Evolutionary conservation across 2,113 vertebrate genomes (phyloP).

Genomic region (Melanerpes formicivorus): DNA sequence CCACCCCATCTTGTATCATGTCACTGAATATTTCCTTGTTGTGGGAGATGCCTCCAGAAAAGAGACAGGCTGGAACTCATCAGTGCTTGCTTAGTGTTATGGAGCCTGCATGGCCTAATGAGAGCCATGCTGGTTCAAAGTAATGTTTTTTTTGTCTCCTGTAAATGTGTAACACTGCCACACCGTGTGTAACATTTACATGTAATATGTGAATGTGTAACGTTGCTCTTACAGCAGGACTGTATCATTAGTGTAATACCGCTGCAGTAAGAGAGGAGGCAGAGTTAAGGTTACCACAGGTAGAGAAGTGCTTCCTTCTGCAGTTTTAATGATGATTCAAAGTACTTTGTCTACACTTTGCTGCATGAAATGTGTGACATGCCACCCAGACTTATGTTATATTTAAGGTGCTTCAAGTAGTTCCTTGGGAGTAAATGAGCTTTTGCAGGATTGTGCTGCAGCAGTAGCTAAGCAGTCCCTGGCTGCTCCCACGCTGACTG

Average conservation of each 20-base stretch:
- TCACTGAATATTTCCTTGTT: background rate
- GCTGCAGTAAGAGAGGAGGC: background rate
- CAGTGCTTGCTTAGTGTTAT: background rate
- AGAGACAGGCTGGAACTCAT: background rate
- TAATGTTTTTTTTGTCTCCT: background rate
- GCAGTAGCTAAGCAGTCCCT: background rate
- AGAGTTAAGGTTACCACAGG: background rate
- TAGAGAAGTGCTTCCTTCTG: background rate
- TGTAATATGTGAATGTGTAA: background rate
- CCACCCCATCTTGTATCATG: background rate
- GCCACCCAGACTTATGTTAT: background rate
- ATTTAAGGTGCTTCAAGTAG: background rate
- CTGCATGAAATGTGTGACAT: background rate
- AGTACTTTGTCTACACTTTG: background rate
- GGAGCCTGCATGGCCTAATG: background rate
- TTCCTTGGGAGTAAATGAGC: background rate
- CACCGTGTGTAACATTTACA: background rate
- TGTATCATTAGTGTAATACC: background rate
- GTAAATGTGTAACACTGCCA: background rate
- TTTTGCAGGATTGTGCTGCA: background rate
- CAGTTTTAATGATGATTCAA: background rate
- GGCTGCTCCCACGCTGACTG: background rate
- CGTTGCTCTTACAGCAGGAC: background rate
- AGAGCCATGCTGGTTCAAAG: background rate
- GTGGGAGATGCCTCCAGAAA: background rate